Base-by-base conservation (phyloP, 2,888 invertebrate genomes). In the Brachyopa scutellaris region DNA sequence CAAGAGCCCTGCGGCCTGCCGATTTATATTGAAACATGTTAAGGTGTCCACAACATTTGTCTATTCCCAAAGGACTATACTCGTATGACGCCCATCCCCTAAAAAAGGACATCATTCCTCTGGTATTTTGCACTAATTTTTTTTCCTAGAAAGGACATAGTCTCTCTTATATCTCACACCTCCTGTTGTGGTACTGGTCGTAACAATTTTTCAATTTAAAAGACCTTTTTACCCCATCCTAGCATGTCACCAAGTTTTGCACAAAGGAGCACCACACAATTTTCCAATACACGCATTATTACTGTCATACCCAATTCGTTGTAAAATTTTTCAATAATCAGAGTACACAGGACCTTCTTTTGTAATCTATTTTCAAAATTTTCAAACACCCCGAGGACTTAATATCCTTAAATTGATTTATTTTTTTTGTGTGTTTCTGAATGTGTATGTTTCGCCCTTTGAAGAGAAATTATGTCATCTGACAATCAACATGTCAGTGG, bases 401-500 rank as follows among this genome's bases (percentile, higher is more conserved):
- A 82, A 82, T 82, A 77, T 82, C 51, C 64, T 82, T 72, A 70
- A 82, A 82, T 77, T 82, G 77, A 77, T 66, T 77, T 82, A 62
- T 67, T n/a, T 26, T 31, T 19, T n/a, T 26, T 38, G 1, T 23
- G 38, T 15, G 21, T n/a, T 33, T 36, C 53, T 8, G 55, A 26
- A 11, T 61, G 62, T 53, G 59, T 29, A n/a, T 33, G 23, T 42
- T 36, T 26, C 6, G 26, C 45, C 64, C 62, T 74, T 80, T 73
- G 62, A 67, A 29, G 62, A 13, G 21, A 57, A 80, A 80, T 80
- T 80, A 69, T 80, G 79, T 80, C 79, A 74, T 69, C 21, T 57
- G 42, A 51, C 74, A 69, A 62, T 62, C 67, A 74, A 69, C 79
- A 74, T 74, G 79, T 80, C 79, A 80, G 62, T 62, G 79, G 74